Base-by-base conservation (phyloP, 2,797 vertebrate genomes). In the Lithobates pipiens region DNA sequence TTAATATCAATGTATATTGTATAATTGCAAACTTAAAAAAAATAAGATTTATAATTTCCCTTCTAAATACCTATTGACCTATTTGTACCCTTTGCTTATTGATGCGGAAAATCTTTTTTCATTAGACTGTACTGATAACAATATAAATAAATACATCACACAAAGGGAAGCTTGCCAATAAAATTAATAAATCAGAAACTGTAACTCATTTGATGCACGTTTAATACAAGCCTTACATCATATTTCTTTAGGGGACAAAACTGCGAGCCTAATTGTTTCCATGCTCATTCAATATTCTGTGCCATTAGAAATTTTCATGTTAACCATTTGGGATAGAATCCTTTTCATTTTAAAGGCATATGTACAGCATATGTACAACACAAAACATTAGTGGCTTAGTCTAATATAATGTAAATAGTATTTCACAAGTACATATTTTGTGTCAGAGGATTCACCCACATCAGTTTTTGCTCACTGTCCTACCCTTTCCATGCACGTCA, bases 111-210 rank as follows among this genome's bases (percentile, higher is more conserved):
- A 77, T 25, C 71, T 46, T 44, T 79, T 79, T 79, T 83, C 70
- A 76, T 54, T 44, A 79, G 39, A 74, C 77, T 83, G 70, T 83
- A 69, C 61, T 44, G 70, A 79, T 50, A 80, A 76, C 42, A 83
- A 83, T 67, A 73, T 82, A 86, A 86, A 34, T 89, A 89, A 91
- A 89, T 89, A 87, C 83, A 86, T 85, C 85, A 83, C 84, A 86
- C 77, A 89, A 88, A 63, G 80, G 75, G 83, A 79, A 71, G 34
- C 11, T 36, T 69, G 72, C 88, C 91, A 91, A 89, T 89, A 91
- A 91, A 92, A 90, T 88, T 73, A 89, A 88, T 88, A 90, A 89
- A 88, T 84, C 78, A 88, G 44, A 85, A 88, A 90, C 77, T 89
- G 88, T 89, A 88, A 90, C 89, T 86, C 91, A 89, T 77, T 87